phyloP scores from a whole-genome alignment of 2,113 vertebrate genomes.

The Halcyon senegalensis region DNA sequence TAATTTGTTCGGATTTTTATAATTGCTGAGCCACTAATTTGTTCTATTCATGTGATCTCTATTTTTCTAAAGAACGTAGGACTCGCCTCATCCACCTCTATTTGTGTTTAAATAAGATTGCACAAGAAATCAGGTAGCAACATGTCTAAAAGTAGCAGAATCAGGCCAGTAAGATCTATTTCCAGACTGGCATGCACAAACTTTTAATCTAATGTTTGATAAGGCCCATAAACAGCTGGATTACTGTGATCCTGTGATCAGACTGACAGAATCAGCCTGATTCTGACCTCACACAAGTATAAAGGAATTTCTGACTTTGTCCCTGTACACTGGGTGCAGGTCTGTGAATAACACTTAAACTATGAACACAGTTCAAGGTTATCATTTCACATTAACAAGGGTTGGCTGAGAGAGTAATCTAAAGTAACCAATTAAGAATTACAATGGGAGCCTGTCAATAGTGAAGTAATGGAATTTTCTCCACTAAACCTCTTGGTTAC shows the following conservation, averaged over 20 bases:
- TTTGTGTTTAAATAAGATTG: background rate
- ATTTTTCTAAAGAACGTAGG: background rate
- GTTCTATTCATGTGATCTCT: background rate
- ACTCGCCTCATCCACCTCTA: background rate
- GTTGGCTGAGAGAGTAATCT: conserved; percentile 51
- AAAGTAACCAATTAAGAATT: conserved; percentile 65
- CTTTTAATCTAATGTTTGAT: background rate
- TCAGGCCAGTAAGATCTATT: background rate
- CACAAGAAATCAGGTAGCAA: background rate
- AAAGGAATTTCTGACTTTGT: conserved; percentile 57
- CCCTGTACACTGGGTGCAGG: background rate
- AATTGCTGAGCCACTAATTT: background rate
- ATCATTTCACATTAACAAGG: conserved; percentile 58
- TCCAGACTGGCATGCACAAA: background rate
- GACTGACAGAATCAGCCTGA: background rate
- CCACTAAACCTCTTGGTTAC: background rate
- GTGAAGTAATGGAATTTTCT: conserved; percentile 63
- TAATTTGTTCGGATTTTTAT: background rate
- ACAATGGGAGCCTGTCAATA: background rate
- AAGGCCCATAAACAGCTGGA: background rate
- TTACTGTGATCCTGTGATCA: background rate
- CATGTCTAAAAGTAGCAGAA: background rate
- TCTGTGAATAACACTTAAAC: conserved; percentile 59
- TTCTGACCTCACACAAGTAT: background rate
- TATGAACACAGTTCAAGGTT: conserved; percentile 52